phyloP scores from a whole-genome alignment of 2,113 vertebrate species.

The Ameiurus melas region DNA sequence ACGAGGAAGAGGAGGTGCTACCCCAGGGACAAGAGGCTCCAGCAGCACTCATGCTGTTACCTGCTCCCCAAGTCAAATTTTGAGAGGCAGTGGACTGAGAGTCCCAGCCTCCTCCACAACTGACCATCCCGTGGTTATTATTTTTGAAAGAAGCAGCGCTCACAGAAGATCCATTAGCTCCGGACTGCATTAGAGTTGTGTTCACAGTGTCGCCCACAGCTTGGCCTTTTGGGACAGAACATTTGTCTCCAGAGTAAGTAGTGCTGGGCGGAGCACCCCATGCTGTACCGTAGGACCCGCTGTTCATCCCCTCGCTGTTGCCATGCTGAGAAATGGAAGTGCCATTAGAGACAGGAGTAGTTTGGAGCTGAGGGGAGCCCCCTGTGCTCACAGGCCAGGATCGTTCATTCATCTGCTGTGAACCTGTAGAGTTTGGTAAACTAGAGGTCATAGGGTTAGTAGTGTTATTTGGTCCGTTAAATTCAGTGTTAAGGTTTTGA shows the following conservation, averaged over 20 bases:
- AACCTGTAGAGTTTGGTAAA: constrained; percentile 97
- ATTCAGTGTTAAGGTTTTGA: constrained; percentile 95
- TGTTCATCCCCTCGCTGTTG: constrained; percentile 80
- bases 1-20: constrained; percentile 75
- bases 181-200: constrained; percentile 89
- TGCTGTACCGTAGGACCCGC: constrained; percentile 84
- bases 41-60: constrained; percentile 71
- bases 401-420: constrained; percentile 84
- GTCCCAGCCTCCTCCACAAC: constrained; percentile 86
- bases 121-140: constrained; percentile 78
- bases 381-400: constrained; percentile 83
- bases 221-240: constrained; percentile 80
- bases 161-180: constrained; percentile 76
- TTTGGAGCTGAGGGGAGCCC: constrained; percentile 83
- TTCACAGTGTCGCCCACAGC: constrained; percentile 97
- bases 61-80: constrained; percentile 77
- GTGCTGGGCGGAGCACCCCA: constrained; percentile 83
- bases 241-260: constrained; percentile 88
- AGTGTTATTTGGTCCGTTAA: constrained; percentile 99
- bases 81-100: constrained; percentile 76
- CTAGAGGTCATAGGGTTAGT: constrained; percentile 99
- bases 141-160: constrained; percentile 79
- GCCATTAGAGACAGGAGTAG: constrained; percentile 84
- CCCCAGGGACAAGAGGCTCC: constrained; percentile 85
- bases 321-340: constrained; percentile 84